phyloP scores from a whole-genome alignment of 2,113 vertebrate species.

The Meriones unguiculatus region DNA sequence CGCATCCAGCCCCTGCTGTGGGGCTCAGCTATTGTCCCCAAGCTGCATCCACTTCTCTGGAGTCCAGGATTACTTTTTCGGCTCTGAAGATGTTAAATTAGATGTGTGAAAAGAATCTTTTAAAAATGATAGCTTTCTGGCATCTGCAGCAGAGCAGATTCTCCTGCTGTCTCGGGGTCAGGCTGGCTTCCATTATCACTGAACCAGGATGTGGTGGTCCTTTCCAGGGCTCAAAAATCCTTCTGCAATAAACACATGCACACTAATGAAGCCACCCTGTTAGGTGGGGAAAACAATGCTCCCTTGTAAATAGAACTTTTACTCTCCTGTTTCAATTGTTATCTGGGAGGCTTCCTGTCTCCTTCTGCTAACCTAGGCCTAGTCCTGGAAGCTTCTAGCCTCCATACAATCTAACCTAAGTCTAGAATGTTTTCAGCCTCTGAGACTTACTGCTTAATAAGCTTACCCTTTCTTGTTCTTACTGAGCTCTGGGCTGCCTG shows the following conservation, averaged over 20 bases:
- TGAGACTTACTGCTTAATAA: too few species aligned
- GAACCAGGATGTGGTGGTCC: rapidly evolving
- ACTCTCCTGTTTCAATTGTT: too few species aligned
- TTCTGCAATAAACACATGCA: not conserved
- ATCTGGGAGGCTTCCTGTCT: too few species aligned
- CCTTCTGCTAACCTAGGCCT: too few species aligned
- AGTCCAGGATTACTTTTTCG: not conserved
- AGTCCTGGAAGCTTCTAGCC: too few species aligned
- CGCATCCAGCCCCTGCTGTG: not conserved
- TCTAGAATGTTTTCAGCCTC: too few species aligned
- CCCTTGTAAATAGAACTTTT: too few species aligned
- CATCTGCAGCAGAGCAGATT: not conserved
- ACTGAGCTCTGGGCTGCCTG: too few species aligned
- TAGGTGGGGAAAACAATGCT: not conserved
- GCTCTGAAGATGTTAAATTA: not conserved
- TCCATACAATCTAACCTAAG: too few species aligned
- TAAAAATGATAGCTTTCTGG: not conserved
- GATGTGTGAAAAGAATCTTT: not conserved
- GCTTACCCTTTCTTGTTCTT: too few species aligned
- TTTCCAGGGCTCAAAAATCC: conserved; percentile 3
- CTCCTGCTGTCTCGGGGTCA: not conserved
- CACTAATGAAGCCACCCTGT: not conserved
- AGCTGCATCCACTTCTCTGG: not conserved
- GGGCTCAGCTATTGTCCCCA: not conserved
- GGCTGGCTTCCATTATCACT: not conserved